Base-by-base conservation (phyloP, 2,113 vertebrate genomes). In the Actenoides lindsayi region DNA sequence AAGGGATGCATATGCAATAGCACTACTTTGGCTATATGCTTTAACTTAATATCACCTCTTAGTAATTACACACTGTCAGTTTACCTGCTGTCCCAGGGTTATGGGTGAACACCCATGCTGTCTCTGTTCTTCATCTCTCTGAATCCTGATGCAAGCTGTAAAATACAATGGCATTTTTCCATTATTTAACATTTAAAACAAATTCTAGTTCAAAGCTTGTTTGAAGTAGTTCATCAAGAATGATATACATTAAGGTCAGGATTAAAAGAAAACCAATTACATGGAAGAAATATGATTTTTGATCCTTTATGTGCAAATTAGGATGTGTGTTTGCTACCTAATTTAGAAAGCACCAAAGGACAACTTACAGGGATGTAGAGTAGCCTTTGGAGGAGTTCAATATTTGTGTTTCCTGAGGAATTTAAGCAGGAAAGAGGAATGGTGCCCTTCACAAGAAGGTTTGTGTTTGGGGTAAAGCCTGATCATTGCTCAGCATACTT, bases 261-360 rank as follows among this genome's bases (percentile, higher is more conserved):
- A 97, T 97, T 97, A 97, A 97, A 97, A 97, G 95, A 94, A 97
- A 98, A 96, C 79, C 93, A 97, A 95, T 97, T 98, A 97, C 93
- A 95, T 90, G 87, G 92, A 97, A 98, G 92, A 97, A 97, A 97
- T 97, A 95, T 60, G 82, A 83, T 97, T 97, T 97, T 97, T 97
- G 93, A 97, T 97, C 92, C 84, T 98, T 91, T 90, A 90, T 96
- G 91, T 90, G 81, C 46, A 62, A 92, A 97, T 97, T 95, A 97
- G 96, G 81, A 96, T 95, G 87, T 96, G 88, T 93, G 92, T 96
- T 97, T 97, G 91, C 75, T 92, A 84, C 90, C 70, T 95, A 95
- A 94, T 97, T 97, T 94, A 93, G 95, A 97, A 97, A 97, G 92
- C 94, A 97, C 93, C 78, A 90, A 96, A 97, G 94, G 87, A 86